Percentiles rank a stretch among this genome's conserved stretches.
phyloP scores from a whole-genome alignment of 2,888 invertebrate genomes.

The Deilephila porcellus region DNA sequence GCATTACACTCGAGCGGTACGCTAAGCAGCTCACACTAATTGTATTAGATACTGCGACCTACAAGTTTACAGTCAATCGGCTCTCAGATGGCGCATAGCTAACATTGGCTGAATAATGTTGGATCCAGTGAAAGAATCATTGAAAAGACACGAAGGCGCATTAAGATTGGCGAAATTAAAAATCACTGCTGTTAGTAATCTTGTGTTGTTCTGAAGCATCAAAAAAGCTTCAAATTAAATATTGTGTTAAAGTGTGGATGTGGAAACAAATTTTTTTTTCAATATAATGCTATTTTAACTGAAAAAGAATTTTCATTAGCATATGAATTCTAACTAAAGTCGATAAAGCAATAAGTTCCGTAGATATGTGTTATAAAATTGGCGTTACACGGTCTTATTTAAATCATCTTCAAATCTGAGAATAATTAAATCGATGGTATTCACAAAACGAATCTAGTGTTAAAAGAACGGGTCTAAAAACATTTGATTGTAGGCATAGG shows the following conservation, averaged over 20 bases:
- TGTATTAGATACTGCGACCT: slow-evolving; percentile 24
- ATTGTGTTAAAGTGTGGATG: background rate
- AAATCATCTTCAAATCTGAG: too few species aligned
- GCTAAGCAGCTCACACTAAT: slow-evolving; percentile 47
- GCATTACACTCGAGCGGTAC: background rate
- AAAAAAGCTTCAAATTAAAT: background rate
- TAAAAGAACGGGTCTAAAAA: too few species aligned
- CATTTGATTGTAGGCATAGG: too few species aligned
- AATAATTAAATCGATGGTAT: too few species aligned
- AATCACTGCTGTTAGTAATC: slow-evolving; percentile 56
- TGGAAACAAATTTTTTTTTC: too few species aligned
- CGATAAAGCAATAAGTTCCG: too few species aligned
- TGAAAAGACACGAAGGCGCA: slow-evolving; percentile 60
- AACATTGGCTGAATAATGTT: slow-evolving; percentile 48
- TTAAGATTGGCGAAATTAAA: slow-evolving; percentile 59
- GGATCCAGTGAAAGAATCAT: slow-evolving; percentile 53
- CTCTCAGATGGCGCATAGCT: background rate
- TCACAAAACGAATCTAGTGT: too few species aligned
- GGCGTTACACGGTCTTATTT: too few species aligned
- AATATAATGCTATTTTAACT: too few species aligned
- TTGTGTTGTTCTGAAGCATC: background rate
- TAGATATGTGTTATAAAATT: too few species aligned
- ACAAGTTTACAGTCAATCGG: background rate
- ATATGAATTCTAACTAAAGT: too few species aligned
- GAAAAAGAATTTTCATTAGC: too few species aligned